phyloP scores from a whole-genome alignment of 2,797 vertebrate species.

The Pangasius krempfi region DNA sequence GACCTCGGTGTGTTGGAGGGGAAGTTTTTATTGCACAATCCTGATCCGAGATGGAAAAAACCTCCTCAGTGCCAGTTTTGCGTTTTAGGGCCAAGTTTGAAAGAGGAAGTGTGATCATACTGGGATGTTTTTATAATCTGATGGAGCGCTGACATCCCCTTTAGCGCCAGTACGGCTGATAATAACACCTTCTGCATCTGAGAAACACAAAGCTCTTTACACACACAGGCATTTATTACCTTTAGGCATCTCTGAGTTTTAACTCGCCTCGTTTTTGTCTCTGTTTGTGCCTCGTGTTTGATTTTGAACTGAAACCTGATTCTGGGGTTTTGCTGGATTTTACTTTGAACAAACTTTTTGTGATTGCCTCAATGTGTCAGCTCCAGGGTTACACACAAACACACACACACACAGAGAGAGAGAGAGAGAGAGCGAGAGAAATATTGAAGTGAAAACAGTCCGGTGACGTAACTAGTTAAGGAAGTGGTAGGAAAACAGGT shows the following conservation, averaged over 20 bases:
- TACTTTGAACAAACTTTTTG: neutral
- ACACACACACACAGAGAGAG: neutral
- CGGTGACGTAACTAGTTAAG: neutral
- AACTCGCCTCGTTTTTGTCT: neutral
- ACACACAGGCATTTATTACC: no score
- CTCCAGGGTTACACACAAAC: conserved; percentile 6
- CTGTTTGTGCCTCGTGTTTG: neutral
- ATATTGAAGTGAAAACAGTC: conserved; percentile 20
- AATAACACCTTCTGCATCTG: neutral
- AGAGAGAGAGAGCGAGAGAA: neutral
- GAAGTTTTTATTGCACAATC: conserved; percentile 43
- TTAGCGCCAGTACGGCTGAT: neutral
- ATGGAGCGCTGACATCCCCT: neutral
- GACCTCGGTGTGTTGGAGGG: conserved; percentile 15
- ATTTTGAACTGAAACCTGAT: neutral
- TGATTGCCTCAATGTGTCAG: neutral
- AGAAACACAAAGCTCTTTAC: neutral
- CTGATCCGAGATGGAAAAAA: conserved; percentile 28
- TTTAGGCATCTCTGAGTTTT: neutral
- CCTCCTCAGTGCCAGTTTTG: neutral
- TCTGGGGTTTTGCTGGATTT: neutral
- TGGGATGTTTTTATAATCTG: conserved; percentile 14
- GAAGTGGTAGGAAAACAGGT: conserved; percentile 7
- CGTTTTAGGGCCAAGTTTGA: conserved; percentile 1
- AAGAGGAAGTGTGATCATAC: conserved; percentile 39